Evolutionary conservation across 1,140 invertebrate species (phyloP).

Genomic region (Polypedilum pembai): DNA sequence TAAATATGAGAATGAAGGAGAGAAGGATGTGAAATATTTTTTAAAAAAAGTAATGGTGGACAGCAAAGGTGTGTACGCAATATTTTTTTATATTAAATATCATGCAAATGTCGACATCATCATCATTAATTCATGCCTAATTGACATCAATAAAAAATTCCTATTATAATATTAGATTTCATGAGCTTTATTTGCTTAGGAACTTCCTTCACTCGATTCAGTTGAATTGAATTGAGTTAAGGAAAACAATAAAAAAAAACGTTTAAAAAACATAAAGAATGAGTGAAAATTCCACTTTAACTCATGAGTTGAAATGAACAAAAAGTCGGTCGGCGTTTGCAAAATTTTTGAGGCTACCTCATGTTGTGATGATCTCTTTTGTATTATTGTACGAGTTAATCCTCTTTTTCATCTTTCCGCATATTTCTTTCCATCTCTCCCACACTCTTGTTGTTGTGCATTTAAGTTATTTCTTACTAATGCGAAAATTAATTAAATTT

Average conservation of each 20-base stretch:
- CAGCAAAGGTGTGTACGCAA: neutral
- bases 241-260: neutral
- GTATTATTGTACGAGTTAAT: neutral
- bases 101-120: neutral
- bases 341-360: neutral
- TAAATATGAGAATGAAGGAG: too few relatives aligned
- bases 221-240: neutral
- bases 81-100: slow-evolving; percentile 20
- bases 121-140: slow-evolving; percentile 9
- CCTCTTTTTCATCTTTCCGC: slow-evolving; percentile 16
- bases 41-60: too few relatives aligned
- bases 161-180: slow-evolving; percentile 2
- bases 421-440: neutral
- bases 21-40: too few relatives aligned
- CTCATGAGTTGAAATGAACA: neutral
- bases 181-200: neutral
- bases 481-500: slow-evolving; percentile 19
- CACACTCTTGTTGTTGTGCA: neutral
- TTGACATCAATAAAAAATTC: slow-evolving; percentile 11
- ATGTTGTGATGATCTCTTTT: neutral
- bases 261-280: neutral
- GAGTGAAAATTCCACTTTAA: neutral
- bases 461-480: neutral
- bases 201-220: neutral
- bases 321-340: neutral